Evolutionary conservation across 2,888 invertebrate genomes (phyloP).

Genomic region (Thereva unica): DNA sequence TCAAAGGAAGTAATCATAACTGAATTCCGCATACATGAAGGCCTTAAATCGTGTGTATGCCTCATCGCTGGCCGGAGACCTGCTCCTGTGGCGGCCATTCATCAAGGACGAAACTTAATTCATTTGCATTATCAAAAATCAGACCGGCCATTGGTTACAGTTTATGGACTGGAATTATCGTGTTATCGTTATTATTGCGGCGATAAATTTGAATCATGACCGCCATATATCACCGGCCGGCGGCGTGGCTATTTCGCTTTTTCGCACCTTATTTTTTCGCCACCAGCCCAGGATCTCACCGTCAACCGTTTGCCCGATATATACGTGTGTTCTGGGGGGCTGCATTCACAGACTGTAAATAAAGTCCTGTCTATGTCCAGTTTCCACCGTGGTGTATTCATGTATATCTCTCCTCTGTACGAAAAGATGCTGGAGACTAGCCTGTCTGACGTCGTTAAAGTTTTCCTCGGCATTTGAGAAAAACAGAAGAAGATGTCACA

Average conservation of each 20-base stretch:
- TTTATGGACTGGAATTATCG: conserved; percentile 39
- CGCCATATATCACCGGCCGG: conserved; percentile 23
- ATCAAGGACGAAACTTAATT: conserved; percentile 25
- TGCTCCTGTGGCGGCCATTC: background rate
- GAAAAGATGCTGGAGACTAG: background rate
- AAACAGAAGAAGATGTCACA: conserved; percentile 29
- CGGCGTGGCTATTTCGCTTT: conserved; percentile 12
- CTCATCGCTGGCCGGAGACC: no score
- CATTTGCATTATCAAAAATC: conserved; percentile 35
- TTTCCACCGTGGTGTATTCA: conserved; percentile 12
- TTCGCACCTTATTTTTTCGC: conserved; percentile 29
- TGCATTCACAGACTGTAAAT: conserved; percentile 22
- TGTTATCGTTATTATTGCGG: conserved; percentile 30
- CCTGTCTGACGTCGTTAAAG: conserved; percentile 34
- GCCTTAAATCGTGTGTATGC: background rate
- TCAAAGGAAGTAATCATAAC: background rate
- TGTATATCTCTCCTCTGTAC: background rate
- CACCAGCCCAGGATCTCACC: background rate
- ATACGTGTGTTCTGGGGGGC: background rate
- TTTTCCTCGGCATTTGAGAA: conserved; percentile 24
- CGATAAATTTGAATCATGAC: conserved; percentile 37
- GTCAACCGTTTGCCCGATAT: no score
- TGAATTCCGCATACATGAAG: background rate
- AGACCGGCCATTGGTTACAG: conserved; percentile 27
- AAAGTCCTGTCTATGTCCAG: conserved; percentile 12